Base-by-base conservation (phyloP, 2,888 invertebrate genomes). In the Brassicogethes aeneus region DNA sequence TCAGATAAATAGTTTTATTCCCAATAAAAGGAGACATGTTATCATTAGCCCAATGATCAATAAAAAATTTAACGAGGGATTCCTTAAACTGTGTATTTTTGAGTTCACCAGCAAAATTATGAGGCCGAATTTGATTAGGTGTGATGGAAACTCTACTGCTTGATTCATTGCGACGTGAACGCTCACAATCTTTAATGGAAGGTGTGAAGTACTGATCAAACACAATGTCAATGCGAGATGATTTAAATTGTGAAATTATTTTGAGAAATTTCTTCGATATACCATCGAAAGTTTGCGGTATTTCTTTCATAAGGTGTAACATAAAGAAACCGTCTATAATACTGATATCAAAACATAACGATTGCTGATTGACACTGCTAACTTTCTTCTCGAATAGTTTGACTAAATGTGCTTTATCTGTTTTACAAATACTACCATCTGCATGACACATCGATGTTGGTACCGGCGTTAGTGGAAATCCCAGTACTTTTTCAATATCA, bases 271-370 rank as follows among this genome's bases (percentile, higher is more conserved):
- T 57, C 35, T 54, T 51, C 1, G 57, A 54, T 29, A 60, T 53
- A 37, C 36, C 40, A 37, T 54, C 56, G 44, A 56, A 61, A 29
- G 55, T 55, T 49, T 42, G 34, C 15, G 60, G 57, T 1, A 59
- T 40, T 42, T 60, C 46, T 48, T 51, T 57, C 36, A 54, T 48
- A 3, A 50, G 40, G 45, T 60, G 56, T 8, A 43, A 16, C 10
- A 46, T 12, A 32, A 43, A 60, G 39, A 62, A 64, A 7, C 59
- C 61, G 51, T 64, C 61, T 40, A 60, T 48, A 31, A 63, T 40
- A 7, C 53, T 15, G 16, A 57, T 40, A 48, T 61, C 54, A n/a
- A 45, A 45, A 3, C 31, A 16, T 17, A 12, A 2, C 34, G 56
- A 51, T 16, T 41, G 15, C 5, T 48, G 15, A 30, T 40, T 38